Conservation (phyloP, 2,113 vertebrate genomes). For the Anas platyrhynchos region DNA sequence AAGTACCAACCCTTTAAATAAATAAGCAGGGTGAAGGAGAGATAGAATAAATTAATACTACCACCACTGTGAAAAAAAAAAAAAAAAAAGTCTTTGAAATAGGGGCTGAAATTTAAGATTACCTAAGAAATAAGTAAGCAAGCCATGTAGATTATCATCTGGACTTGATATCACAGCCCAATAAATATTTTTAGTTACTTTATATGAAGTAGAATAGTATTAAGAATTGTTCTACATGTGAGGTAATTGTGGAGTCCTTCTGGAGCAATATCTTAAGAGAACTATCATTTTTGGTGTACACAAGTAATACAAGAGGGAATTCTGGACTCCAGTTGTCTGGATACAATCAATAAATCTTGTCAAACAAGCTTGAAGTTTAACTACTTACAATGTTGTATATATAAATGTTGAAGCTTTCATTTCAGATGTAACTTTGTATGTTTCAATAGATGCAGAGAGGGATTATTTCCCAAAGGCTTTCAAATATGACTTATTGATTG, state of each 20-base stretch:
- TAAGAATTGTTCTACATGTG: neutral
- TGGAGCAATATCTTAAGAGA: neutral
- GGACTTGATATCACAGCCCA: neutral
- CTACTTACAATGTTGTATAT: neutral
- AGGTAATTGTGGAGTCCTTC: neutral
- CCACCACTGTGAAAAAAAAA: neutral
- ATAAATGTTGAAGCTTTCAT: neutral
- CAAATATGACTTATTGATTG: neutral
- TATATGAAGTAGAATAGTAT: neutral
- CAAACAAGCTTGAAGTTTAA: neutral
- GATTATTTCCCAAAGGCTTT: neutral
- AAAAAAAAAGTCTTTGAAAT: neutral
- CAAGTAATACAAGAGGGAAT: neutral
- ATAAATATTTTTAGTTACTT: neutral
- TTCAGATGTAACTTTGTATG: neutral
- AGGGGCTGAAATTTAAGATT: neutral
- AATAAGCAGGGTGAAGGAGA: fast-evolving
- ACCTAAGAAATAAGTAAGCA: neutral
- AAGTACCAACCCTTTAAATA: neutral
- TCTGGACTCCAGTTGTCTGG: neutral
- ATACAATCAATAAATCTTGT: neutral
- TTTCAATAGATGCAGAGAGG: neutral
- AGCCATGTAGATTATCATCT: neutral
- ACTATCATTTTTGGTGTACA: neutral
- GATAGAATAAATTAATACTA: neutral